phyloP scores from a whole-genome alignment of 2,888 invertebrate species.

The Chymomyza fuscimana region DNA sequence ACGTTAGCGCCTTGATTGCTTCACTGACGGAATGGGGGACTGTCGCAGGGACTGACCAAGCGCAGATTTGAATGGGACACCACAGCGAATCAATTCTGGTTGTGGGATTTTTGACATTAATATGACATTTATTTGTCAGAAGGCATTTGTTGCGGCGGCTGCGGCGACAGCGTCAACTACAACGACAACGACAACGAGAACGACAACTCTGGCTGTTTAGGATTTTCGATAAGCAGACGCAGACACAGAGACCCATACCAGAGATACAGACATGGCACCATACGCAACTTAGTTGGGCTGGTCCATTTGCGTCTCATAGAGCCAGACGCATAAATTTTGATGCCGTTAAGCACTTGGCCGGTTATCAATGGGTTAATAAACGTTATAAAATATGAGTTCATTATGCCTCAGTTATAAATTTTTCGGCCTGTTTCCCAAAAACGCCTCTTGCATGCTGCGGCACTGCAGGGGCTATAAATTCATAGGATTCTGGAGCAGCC shows the following conservation, averaged over 20 bases:
- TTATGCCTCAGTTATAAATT: slow-evolving; percentile 69
- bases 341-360: slow-evolving; percentile 61
- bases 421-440: slow-evolving; percentile 58
- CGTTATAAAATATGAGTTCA: slow-evolving; percentile 74
- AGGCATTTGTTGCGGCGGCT: slow-evolving; percentile 52
- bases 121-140: slow-evolving; percentile 73
- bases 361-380: slow-evolving; percentile 74
- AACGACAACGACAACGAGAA: background rate
- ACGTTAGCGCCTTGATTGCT: slow-evolving; percentile 37
- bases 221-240: slow-evolving; percentile 50
- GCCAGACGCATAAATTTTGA: slow-evolving; percentile 65
- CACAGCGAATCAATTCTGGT: slow-evolving; percentile 64
- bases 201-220: slow-evolving; percentile 27
- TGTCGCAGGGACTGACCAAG: slow-evolving; percentile 7
- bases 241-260: slow-evolving; percentile 16
- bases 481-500: slow-evolving; percentile 49
- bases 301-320: background rate
- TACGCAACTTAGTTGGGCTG: background rate
- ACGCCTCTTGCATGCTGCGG: slow-evolving; percentile 25
- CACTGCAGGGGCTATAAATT: slow-evolving; percentile 71
- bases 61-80: slow-evolving; percentile 42
- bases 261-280: slow-evolving; percentile 5
- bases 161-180: slow-evolving; percentile 1
- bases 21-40: slow-evolving; percentile 1
- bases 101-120: slow-evolving; percentile 66